Evolutionary conservation across 2,113 vertebrate genomes (phyloP).

Genomic region (Etia nguti): DNA sequence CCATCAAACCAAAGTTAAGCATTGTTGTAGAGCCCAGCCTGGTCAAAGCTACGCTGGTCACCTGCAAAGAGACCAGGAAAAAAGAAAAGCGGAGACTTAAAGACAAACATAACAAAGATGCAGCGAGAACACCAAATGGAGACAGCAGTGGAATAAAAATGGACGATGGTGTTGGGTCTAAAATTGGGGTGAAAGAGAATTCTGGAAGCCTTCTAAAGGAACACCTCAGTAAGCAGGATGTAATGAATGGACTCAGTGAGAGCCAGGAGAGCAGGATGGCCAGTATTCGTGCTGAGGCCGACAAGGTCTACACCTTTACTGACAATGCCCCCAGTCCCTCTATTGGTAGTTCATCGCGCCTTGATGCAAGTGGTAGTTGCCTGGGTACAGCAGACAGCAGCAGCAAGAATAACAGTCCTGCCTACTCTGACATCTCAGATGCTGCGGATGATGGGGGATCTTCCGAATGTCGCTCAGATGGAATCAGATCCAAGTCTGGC

Average conservation of each 20-base stretch:
- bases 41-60: constrained; percentile 83
- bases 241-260: constrained; percentile 82
- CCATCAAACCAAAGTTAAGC: constrained; percentile 96
- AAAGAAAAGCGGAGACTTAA: constrained; percentile 94
- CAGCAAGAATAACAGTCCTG: constrained; percentile 94
- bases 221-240: constrained; percentile 90
- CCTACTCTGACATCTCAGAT: constrained; percentile 97
- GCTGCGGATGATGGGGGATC: constrained; percentile 90
- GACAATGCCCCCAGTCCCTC: constrained; percentile 98
- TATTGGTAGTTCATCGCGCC: constrained; percentile 87
- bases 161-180: constrained; percentile 77
- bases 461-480: constrained; percentile 85
- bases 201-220: constrained; percentile 94
- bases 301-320: constrained; percentile 98
- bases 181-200: constrained; percentile 83
- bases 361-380: constrained; percentile 76
- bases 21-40: constrained; percentile 88
- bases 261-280: constrained; percentile 97
- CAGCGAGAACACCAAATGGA: constrained; percentile 75
- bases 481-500: constrained; percentile 82
- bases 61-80: constrained; percentile 92
- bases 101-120: constrained; percentile 89
- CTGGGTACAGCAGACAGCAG: constrained; percentile 80
- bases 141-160: constrained; percentile 81
- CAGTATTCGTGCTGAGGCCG: constrained; percentile 95